Base-by-base conservation (phyloP, 1,140 invertebrate species). In the Neodiprion pinetum region DNA sequence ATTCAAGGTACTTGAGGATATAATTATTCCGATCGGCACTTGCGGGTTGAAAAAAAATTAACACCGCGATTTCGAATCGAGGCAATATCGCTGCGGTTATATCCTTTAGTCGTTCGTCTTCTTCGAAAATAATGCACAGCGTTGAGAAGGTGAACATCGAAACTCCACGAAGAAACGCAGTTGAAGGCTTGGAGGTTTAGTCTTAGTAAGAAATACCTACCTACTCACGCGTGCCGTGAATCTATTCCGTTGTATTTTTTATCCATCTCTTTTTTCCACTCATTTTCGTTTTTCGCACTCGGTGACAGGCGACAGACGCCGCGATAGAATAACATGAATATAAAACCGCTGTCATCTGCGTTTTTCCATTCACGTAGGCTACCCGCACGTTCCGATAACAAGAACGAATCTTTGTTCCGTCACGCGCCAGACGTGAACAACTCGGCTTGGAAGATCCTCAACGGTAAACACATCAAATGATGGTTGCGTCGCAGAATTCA, bases 401-500 rank as follows among this genome's bases (percentile, higher is more conserved):
- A 61, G n/a, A 61, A n/a, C n/a, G 53, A 61, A 61, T 8, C 53
- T 61, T n/a, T 61, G 53, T n/a, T 61, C n/a, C 53, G 53, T 61
- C n/a, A 61, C 53, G n/a, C 7, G 53, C n/a, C n/a, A 61, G 11
- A 40, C 28, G 28, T 40, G 28, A 40, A 40, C 28, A 40, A 5
- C 28, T 40, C 5, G 5, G 28, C 28, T 5, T 40, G 28, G 28
- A 40, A 40, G 28, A 40, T 40, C 28, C 28, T 40, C 28, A 40
- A 40, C 28, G 28, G 28, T 40, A 40, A 40, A 40, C 28, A 40
- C 28, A 40, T 40, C 5, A 5, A 5, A 40, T 40, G 0, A 40
- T 40, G 28, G 28, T 40, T 40, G 28, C 28, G 5, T 40, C 5
- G 1, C 28, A 40, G 5, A 40, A 40, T 40, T 40, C 5, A 40